Percentiles rank a stretch among this genome's conserved stretches.
phyloP scores from a whole-genome alignment of 2,113 vertebrate genomes.

The Acinonyx jubatus region DNA sequence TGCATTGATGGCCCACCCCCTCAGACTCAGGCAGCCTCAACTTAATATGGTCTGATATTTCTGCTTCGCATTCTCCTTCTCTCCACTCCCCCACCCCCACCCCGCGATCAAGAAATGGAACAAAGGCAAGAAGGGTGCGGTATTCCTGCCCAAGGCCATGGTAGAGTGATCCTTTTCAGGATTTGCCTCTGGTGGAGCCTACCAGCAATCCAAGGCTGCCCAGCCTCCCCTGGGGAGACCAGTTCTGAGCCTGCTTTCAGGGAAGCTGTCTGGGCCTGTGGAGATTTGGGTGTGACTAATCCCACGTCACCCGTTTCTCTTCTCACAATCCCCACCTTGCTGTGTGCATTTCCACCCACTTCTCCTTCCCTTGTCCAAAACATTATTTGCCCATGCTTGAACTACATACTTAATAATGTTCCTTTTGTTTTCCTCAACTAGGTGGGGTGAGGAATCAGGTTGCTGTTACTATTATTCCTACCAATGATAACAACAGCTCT shows the following conservation, averaged over 20 bases:
- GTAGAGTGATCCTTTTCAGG: neutral
- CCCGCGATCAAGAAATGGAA: neutral
- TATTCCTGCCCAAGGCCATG: neutral
- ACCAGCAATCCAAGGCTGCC: neutral
- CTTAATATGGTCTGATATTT: neutral
- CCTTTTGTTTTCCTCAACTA: neutral
- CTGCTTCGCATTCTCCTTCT: neutral
- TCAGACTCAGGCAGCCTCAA: neutral
- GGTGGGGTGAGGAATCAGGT: neutral
- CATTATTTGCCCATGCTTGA: neutral
- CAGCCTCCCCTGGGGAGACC: accelerated
- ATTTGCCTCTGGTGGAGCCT: neutral
- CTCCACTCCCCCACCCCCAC: neutral
- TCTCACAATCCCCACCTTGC: neutral
- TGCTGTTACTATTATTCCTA: neutral
- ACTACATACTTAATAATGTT: neutral
- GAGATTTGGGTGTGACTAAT: neutral
- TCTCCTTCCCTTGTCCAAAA: conserved; percentile 33
- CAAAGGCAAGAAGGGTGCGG: neutral
- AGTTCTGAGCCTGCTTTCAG: neutral
- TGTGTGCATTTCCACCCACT: neutral
- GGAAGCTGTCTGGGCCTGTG: neutral
- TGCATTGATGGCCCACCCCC: accelerated
- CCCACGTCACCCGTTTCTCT: neutral
- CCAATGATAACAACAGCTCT: neutral